Conservation (phyloP, 1,140 invertebrate species). For the Gryon sp. region DNA sequence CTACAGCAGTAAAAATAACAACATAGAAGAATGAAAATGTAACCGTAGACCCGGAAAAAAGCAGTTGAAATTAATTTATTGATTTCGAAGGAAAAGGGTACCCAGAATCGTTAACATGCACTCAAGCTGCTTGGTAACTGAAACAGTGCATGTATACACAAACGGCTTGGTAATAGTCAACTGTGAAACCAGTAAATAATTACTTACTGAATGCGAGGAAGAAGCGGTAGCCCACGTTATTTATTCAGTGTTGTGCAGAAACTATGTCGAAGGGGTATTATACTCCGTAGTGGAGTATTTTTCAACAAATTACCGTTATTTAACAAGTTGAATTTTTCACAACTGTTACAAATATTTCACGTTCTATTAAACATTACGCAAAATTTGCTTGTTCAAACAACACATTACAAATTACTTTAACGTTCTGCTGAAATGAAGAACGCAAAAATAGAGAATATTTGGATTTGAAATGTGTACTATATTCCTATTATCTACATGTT, state of each 20-base stretch:
- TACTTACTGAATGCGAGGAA: slow-evolving; percentile 41
- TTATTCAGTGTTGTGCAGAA: slow-evolving; percentile 39
- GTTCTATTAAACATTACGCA: slow-evolving; percentile 21
- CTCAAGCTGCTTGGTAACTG: slow-evolving; percentile 37
- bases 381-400: slow-evolving; percentile 28
- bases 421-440: too few species aligned
- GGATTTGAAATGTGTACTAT: too few species aligned
- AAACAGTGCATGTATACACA: slow-evolving; percentile 33
- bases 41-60: too few species aligned
- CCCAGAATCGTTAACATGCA: slow-evolving; percentile 36
- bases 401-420: too few species aligned
- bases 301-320: slow-evolving; percentile 54
- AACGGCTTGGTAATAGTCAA: slow-evolving; percentile 45
- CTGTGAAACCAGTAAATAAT: slow-evolving; percentile 57
- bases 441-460: too few species aligned
- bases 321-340: slow-evolving; percentile 29
- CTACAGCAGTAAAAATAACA: too few species aligned
- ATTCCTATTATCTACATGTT: too few species aligned
- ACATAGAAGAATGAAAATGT: too few species aligned
- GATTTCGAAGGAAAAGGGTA: slow-evolving; percentile 24
- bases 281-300: slow-evolving; percentile 27
- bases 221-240: slow-evolving; percentile 43
- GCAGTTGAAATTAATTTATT: slow-evolving; percentile 32
- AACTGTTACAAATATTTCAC: slow-evolving; percentile 25
- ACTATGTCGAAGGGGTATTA: slow-evolving; percentile 48